These are phyloP conservation scores for Xiphophorus hellerii DNA, from an alignment of 2,113 vertebrate genomes.

Conservation along the genomic window DNA sequence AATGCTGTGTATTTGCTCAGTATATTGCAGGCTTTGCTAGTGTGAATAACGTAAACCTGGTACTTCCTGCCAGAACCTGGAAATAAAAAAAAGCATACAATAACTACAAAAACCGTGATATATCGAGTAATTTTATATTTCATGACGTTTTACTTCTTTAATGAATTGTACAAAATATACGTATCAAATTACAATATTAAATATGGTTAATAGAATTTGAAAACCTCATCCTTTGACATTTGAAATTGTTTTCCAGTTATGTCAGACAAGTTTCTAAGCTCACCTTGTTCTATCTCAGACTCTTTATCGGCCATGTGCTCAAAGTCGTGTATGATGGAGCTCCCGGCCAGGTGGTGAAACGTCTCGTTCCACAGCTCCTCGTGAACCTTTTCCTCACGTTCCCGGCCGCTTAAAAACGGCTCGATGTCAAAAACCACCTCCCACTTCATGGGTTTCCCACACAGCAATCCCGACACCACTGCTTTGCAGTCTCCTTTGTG, in stretches of 20 bases:
- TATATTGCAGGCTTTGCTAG: conserved; percentile 93
- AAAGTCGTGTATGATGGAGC: conserved; percentile 91
- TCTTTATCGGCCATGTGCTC: conserved; percentile 90
- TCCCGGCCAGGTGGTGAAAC: conserved; percentile 93
- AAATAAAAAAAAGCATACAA: conserved; percentile 5
- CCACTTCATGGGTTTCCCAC: conserved; percentile 85
- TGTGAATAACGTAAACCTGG: conserved; percentile 88
- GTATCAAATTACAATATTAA: not conserved
- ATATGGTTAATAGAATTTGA: not conserved
- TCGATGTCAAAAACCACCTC: conserved; percentile 89
- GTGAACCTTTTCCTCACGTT: conserved; percentile 73
- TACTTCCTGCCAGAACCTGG: conserved; percentile 87
- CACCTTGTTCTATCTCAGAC: conserved; percentile 92
- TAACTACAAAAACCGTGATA: not conserved
- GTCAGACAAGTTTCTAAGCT: conserved; percentile 16
- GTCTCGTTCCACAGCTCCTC: conserved; percentile 91
- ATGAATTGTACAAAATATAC: not conserved
- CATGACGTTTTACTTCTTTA: not conserved
- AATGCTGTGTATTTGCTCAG: conserved; percentile 94
- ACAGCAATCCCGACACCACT: conserved; percentile 86
- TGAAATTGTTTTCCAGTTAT: not conserved
- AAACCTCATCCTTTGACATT: not conserved
- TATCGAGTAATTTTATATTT: not conserved
- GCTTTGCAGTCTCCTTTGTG: conserved; percentile 83
- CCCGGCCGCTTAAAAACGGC: conserved; percentile 80